These are phyloP conservation scores for Drosophila nasuta DNA, from an alignment of 1,140 invertebrate species.

Conservation along the genomic window DNA sequence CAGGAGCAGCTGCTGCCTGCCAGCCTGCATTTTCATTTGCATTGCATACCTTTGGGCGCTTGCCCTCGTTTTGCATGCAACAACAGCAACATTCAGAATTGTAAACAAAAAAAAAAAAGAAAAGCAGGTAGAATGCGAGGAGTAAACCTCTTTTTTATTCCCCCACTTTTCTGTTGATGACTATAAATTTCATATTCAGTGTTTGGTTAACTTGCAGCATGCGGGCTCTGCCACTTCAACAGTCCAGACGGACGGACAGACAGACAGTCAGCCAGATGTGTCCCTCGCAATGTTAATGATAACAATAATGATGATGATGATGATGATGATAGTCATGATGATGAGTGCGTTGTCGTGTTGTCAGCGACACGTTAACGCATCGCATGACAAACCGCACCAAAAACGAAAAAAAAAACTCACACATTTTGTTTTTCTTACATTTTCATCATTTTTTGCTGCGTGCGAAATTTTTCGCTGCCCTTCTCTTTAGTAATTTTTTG, in stretches of 20 bases:
- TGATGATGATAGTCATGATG: slow-evolving; percentile 1
- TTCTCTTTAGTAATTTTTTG: neutral
- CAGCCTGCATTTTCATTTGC: slow-evolving; percentile 57
- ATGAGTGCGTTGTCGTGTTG: neutral
- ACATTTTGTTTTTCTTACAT: slow-evolving; percentile 15
- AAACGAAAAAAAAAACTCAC: neutral
- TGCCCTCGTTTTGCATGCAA: slow-evolving; percentile 67
- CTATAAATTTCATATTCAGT: slow-evolving; percentile 66
- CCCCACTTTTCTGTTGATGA: slow-evolving; percentile 26
- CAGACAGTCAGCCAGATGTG: neutral
- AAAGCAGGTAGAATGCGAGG: neutral
- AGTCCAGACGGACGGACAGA: neutral
- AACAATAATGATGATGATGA: slow-evolving; percentile 4
- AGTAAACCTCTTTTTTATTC: slow-evolving; percentile 1
- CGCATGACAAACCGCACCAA: neutral
- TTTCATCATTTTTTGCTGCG: neutral
- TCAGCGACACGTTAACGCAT: slow-evolving; percentile 44
- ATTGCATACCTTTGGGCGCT: slow-evolving; percentile 79
- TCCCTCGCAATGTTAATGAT: slow-evolving; percentile 12
- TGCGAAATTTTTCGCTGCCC: neutral
- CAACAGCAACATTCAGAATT: slow-evolving; percentile 8
- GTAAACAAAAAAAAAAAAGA: slow-evolving; percentile 18
- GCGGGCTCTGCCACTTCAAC: slow-evolving; percentile 31
- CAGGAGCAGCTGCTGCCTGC: slow-evolving; percentile 43
- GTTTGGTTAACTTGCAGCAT: slow-evolving; percentile 31